Base-by-base conservation (phyloP, 2,797 vertebrate genomes). In the Pseudochromis fuscus region DNA sequence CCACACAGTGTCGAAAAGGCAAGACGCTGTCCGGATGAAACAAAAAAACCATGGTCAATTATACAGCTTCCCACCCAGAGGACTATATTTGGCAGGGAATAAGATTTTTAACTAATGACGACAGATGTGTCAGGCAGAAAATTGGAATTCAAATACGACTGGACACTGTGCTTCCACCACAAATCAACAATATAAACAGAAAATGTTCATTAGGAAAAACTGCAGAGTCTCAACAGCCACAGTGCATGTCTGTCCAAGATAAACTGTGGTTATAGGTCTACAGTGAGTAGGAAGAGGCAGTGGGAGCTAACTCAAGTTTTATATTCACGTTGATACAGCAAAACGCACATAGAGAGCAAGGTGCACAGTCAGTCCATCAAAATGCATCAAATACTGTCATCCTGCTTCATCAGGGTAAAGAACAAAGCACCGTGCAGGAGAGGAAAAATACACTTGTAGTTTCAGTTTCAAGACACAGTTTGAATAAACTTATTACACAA, bases 1-100 rank as follows among this genome's bases (percentile, higher is more conserved):
- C 24, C 68, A 67, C 27, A 70, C n/a, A 46, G 30, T 9, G 27
- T 57, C 55, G 57, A 25, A 68, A 38, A 35, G 42, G 23, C 24
- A 16, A 50, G 55, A 2, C 21, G 35, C 37, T 45, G 27, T 63
- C 19, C 38, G 40, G 53, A 68, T 25, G 31, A n/a, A 19, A 31
- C 3, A 11, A 6, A 11, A 15, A 40, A 40, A 24, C n/a, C n/a
- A 38, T 11, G 18, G 7, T 45, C 5, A 25, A 46, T 46, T 24
- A 24, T 6, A 33, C 50, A 2, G 27, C 3, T 31, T 30, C 25
- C 21, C 11, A 4, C 11, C n/a, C n/a, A n/a, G 11, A 37, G 33
- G 33, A 9, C 33, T 7, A 10, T 8, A 37, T 37, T 12, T 37
- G 33, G 12, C 11, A 46, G 23, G 45, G 23, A 25, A 48, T 8